Percentiles rank a stretch among this genome's conserved stretches.
Evolutionary conservation across 2,797 vertebrate genomes (phyloP).

Genomic region (Apogon talboti): DNA sequence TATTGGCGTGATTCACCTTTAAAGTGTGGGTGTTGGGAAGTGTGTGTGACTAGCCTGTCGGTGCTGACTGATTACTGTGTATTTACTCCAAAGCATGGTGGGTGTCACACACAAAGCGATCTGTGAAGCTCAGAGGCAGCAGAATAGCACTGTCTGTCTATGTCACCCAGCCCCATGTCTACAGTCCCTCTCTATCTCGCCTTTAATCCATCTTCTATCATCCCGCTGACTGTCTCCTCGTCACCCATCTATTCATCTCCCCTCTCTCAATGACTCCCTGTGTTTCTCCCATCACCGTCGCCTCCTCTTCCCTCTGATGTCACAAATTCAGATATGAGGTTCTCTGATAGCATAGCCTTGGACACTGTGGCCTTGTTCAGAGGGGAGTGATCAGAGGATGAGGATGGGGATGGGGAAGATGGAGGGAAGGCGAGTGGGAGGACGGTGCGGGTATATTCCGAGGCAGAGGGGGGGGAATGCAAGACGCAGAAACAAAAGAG

Average conservation of each 20-base stretch:
- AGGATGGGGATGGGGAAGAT: constrained; percentile 34
- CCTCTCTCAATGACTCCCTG: constrained; percentile 55
- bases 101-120: constrained; percentile 50
- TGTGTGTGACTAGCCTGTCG: constrained; percentile 24
- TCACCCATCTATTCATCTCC: constrained; percentile 60
- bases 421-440: constrained; percentile 36
- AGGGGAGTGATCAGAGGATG: constrained; percentile 48
- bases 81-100: constrained; percentile 44
- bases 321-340: constrained; percentile 68
- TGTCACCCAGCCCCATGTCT: constrained; percentile 47
- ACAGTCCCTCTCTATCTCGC: constrained; percentile 42
- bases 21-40: constrained; percentile 19
- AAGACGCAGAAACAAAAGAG: constrained; percentile 73
- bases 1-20: constrained; percentile 45
- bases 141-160: constrained; percentile 60
- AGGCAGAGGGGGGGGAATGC: constrained; percentile 54
- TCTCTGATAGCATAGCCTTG: constrained; percentile 49
- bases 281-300: constrained; percentile 46
- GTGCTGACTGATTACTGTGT: constrained; percentile 46
- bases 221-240: constrained; percentile 56
- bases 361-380: constrained; percentile 67
- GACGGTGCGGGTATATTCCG: constrained; percentile 38
- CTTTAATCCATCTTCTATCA: constrained; percentile 67
- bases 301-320: constrained; percentile 62
- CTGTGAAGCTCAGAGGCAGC: constrained; percentile 41